Conservation (phyloP, 1,140 invertebrate species). For the Asobara japonica region DNA sequence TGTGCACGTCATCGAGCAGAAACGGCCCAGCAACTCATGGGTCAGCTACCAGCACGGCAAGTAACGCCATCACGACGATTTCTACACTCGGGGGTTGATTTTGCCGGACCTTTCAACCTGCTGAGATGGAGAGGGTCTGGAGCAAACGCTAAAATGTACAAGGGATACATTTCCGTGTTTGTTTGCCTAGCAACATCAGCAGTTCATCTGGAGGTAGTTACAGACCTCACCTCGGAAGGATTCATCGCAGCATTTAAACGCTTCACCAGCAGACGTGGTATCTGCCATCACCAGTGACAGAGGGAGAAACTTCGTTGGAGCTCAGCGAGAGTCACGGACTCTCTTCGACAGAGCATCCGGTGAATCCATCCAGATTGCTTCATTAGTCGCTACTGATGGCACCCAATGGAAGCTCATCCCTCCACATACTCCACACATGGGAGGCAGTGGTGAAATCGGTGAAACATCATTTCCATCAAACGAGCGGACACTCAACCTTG, state of each 20-base stretch:
- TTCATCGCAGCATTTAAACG: background rate
- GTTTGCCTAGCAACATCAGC: background rate
- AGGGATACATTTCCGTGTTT: background rate
- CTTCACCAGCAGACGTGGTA: background rate
- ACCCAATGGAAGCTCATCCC: constrained; percentile 2
- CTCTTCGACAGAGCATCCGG: background rate
- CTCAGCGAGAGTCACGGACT: background rate
- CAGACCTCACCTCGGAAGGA: background rate
- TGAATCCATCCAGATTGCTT: background rate
- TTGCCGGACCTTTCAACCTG: background rate
- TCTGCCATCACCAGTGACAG: background rate
- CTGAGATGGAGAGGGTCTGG: background rate
- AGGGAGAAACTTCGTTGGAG: background rate
- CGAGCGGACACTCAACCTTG: background rate
- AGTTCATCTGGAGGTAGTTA: background rate
- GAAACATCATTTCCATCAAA: background rate
- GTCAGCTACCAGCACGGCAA: background rate
- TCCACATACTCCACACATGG: constrained; percentile 19
- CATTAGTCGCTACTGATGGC: background rate
- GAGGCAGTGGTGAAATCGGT: constrained; percentile 5
- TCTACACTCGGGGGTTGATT: background rate
- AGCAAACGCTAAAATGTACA: background rate
- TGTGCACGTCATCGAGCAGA: background rate
- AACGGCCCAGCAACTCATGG: background rate
- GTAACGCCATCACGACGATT: background rate